Evolutionary conservation across 2,113 vertebrate species (phyloP).

Genomic region (Lophochroa leadbeateri): DNA sequence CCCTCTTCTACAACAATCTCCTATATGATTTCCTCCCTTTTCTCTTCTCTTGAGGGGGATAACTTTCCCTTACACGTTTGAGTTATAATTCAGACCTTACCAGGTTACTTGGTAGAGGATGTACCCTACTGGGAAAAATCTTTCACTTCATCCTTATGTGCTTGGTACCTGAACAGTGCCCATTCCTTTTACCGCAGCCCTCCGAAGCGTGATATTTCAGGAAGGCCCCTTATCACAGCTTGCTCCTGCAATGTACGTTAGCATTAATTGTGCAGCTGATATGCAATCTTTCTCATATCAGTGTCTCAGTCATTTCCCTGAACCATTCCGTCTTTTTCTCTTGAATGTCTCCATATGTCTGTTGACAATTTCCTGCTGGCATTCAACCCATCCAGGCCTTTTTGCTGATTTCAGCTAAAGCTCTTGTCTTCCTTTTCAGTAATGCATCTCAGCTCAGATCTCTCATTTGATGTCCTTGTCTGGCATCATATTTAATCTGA

Average conservation of each 20-base stretch:
- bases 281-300: neutral
- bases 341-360: neutral
- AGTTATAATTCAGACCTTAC: neutral
- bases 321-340: neutral
- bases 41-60: neutral
- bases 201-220: neutral
- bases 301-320: neutral
- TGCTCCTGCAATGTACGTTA: neutral
- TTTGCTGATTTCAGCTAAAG: neutral
- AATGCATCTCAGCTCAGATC: neutral
- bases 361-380: neutral
- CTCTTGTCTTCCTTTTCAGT: neutral
- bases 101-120: neutral
- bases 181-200: neutral
- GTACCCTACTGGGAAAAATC: neutral
- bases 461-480: neutral
- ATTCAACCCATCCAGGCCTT: neutral
- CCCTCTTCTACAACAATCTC: neutral
- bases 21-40: neutral
- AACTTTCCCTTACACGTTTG: neutral
- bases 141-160: neutral
- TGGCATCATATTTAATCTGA: neutral
- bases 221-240: neutral
- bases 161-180: neutral
- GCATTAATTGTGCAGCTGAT: neutral